These are phyloP conservation scores for Poecilia latipinna DNA, from an alignment of 2,113 vertebrate species.

Conservation along the genomic window DNA sequence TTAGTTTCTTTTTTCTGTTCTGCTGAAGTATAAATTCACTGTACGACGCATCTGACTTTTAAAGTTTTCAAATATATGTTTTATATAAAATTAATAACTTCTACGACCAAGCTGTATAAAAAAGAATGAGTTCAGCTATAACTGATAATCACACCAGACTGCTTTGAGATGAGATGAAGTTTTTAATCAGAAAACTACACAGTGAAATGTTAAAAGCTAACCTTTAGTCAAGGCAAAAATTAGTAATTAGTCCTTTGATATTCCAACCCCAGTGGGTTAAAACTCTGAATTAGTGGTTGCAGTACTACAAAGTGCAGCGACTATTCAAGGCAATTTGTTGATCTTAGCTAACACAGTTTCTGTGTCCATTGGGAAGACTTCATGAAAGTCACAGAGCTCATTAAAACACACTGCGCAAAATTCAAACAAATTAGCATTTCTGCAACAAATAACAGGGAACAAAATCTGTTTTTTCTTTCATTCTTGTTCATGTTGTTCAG, in stretches of 20 bases:
- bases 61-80: too few species aligned
- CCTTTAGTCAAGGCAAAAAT: background rate
- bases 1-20: too few species aligned
- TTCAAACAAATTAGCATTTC: constrained; percentile 44
- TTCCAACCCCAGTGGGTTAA: background rate
- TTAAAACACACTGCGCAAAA: constrained; percentile 25
- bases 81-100: background rate
- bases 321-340: constrained; percentile 5
- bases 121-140: background rate
- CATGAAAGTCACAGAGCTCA: constrained; percentile 29
- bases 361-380: constrained; percentile 2
- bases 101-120: background rate
- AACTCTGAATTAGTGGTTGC: background rate
- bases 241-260: background rate
- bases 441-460: constrained; percentile 26
- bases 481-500: background rate
- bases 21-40: too few species aligned
- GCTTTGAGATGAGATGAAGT: background rate
- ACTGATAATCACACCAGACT: background rate
- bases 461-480: constrained; percentile 7
- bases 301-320: background rate
- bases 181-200: background rate
- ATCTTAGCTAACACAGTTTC: constrained; percentile 23
- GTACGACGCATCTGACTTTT: too few species aligned
- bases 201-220: background rate